Evolutionary conservation across 1,140 invertebrate species (phyloP), one percentile per base, ranked within the genome.

Genomic region (Nylanderia fulva): DNA sequence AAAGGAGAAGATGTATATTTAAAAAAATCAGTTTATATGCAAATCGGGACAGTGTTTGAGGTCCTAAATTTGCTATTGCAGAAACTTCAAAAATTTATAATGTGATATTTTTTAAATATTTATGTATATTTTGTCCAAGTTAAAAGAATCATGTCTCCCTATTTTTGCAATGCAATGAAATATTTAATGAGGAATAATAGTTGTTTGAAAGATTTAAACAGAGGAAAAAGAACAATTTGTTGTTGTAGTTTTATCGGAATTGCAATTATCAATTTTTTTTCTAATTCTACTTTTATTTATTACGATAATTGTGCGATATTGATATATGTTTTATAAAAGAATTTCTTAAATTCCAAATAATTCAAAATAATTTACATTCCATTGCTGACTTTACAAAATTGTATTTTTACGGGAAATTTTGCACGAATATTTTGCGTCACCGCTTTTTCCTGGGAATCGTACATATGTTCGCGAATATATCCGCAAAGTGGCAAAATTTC

Each of bases 401-500:
- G 33, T 5, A 4, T 56, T 39, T 15, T 80, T 6, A 13, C 11
- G 9, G 27, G 15, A 56, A 15, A 58, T 24, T 58, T 42, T 63
- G 18, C 11, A 29, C 15, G 7, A 36, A 33, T 58, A 80, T 15
- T 18, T 72, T n/a, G 4, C 24, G 7, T 58, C 8, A 21, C n/a
- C 24, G 15, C 4, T 39, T 72, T 42, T 15, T 48, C 5, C 9
- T 13, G 61, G 27, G 21, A 54, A 66, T 54, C 63, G 36, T 27
- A 68, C 54, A 72, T 82, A 27, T 56, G 52, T 6, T 72, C 39
- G 18, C 77, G 5, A 72, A n/a, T 69, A 48, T 48, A 48, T 52
- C 24, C 13, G 29, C 29, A 24, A 45, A 82, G 36, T 58, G 77
- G 66, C 39, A 48, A 82, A 82, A 82, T 82, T 82, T 82, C 66